Base-by-base conservation (phyloP, 2,113 vertebrate species). In the Corvus moneduloides region DNA sequence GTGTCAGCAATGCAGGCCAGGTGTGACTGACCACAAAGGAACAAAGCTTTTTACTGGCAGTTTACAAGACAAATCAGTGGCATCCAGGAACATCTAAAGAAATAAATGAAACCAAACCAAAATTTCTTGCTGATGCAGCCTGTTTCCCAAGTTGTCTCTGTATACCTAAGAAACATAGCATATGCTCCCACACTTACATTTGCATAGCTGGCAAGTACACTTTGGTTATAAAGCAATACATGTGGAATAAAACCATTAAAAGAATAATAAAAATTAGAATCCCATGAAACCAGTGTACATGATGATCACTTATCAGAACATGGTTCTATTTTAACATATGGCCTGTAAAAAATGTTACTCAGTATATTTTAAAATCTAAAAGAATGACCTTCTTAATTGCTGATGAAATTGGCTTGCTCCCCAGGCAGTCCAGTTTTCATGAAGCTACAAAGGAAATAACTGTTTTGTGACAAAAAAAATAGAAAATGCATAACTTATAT, bases 401-500 rank as follows among this genome's bases (percentile, higher is more conserved):
- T 92, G 62, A 93, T 81, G 35, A 92, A 95, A 94, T 90, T 94
- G 90, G 81, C 91, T 97, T 95, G 32, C 68, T 95, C 85, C 94
- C 90, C 92, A 95, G 92, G 82, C 83, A 75, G 77, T 90, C 90
- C 85, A 54, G 64, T 96, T 94, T 90, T 85, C 59, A 83, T 63
- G 79, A 90, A 81, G 76, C 56, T 87, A 51, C 77, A 89, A 77
- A 81, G 61, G 41, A 81, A 81, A 82, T 56, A 86, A 91, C 83
- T 80, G 46, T 8, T 93, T 83, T 75, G 56, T 86, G 76, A 71
- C 35, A 64, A 88, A 86, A 89, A 79, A 79, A 71, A 48, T 16
- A 24, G 88, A 59, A 80, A 93, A 86, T 23, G 26, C 17, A 13
- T 69, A 18, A 39, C 33, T 78, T 90, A 56, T 63, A 78, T 81